Evolutionary conservation across 2,113 vertebrate genomes (phyloP).

Genomic region (Bettongia penicillata): DNA sequence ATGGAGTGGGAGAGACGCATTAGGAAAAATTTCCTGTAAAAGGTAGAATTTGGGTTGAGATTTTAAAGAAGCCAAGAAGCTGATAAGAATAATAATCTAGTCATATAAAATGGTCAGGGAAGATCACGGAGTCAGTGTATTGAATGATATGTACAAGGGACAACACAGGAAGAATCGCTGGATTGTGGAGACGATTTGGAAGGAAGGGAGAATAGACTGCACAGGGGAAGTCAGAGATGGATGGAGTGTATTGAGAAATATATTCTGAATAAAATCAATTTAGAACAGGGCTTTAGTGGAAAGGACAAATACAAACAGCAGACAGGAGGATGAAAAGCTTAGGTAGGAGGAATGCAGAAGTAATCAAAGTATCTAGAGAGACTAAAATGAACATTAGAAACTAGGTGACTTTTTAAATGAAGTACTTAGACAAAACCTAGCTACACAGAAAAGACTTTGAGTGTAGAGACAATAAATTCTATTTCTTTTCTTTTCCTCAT

Average conservation of each 20-base stretch:
- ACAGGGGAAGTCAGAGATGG: not conserved
- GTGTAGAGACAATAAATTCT: not conserved
- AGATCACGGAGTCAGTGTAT: not conserved
- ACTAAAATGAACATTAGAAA: not conserved
- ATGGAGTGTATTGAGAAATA: not conserved
- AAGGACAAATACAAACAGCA: not conserved
- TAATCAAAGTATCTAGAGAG: not conserved
- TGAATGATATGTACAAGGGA: not conserved
- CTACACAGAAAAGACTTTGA: not conserved
- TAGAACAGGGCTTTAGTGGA: not conserved
- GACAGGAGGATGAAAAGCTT: not conserved
- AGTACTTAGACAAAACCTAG: not conserved
- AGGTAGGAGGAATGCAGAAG: not conserved
- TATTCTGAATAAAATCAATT: not conserved
- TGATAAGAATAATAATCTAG: not conserved
- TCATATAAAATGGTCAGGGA: not conserved
- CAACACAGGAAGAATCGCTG: not conserved
- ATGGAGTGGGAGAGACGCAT: not conserved
- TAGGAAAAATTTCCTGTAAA: not conserved
- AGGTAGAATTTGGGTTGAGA: not conserved
- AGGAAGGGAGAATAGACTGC: not conserved
- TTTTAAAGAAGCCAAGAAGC: not conserved
- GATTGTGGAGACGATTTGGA: not conserved
- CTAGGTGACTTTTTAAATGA: not conserved
- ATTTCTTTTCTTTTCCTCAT: not conserved